Evolutionary conservation across 2,113 vertebrate genomes (phyloP).

Genomic region (Catagonus wagneri): DNA sequence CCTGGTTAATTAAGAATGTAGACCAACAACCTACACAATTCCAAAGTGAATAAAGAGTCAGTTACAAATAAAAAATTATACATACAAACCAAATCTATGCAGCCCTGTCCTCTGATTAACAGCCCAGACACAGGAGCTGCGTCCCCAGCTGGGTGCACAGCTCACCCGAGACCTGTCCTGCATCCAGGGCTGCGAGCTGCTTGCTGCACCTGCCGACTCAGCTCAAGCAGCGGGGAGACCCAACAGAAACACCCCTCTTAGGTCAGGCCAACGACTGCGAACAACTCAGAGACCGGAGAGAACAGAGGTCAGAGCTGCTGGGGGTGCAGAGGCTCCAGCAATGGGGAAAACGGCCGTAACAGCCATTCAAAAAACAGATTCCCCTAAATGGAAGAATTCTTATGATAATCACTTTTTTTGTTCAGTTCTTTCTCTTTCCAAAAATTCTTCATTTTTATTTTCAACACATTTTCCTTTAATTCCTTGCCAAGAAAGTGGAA

Average conservation of each 20-base stretch:
- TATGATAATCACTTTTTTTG: background rate
- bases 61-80: accelerated
- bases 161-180: background rate
- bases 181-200: accelerated
- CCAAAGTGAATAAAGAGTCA: background rate
- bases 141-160: accelerated
- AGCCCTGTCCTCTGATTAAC: accelerated
- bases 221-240: background rate
- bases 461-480: slow-evolving; percentile 59
- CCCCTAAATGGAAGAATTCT: background rate
- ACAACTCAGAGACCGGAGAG: background rate
- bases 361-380: background rate
- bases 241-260: accelerated
- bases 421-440: slow-evolving; percentile 12
- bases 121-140: accelerated
- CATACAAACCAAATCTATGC: accelerated
- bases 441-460: slow-evolving; percentile 55
- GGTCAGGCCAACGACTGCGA: accelerated
- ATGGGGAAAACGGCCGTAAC: accelerated
- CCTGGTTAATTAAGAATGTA: background rate
- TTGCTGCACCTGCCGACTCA: accelerated
- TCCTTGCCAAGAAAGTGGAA: slow-evolving; percentile 62
- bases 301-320: accelerated
- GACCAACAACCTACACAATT: background rate
- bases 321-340: background rate